Percentiles rank a stretch among this genome's conserved stretches.
phyloP scores from a whole-genome alignment of 2,797 vertebrate genomes.

The Enoplosus armatus region DNA sequence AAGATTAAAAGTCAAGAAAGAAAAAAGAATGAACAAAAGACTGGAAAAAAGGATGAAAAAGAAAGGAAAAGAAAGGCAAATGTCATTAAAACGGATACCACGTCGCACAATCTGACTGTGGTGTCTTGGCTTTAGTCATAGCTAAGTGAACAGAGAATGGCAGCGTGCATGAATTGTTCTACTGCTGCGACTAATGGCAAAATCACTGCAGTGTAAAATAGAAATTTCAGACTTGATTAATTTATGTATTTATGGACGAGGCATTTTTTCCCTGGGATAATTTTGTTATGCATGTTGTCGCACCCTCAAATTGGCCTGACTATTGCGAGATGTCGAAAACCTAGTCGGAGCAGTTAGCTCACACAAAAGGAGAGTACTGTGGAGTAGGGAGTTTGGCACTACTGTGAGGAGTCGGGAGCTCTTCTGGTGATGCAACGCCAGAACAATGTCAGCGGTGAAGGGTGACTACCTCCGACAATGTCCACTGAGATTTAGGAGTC shows the following conservation, averaged over 20 bases:
- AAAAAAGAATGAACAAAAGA: slow-evolving; percentile 30
- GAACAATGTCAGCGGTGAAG: slow-evolving; percentile 75
- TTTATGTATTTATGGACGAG: slow-evolving; percentile 87
- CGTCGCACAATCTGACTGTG: slow-evolving; percentile 67
- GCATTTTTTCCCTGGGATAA: slow-evolving; percentile 75
- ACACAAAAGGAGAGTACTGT: slow-evolving; percentile 49
- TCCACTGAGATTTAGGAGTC: slow-evolving; percentile 72
- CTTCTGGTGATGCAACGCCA: slow-evolving; percentile 63
- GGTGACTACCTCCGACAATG: slow-evolving; percentile 78
- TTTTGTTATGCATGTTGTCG: slow-evolving; percentile 78
- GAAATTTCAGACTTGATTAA: slow-evolving; percentile 89
- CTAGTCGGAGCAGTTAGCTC: slow-evolving; percentile 50
- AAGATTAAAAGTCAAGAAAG: slow-evolving; percentile 6
- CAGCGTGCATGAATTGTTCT: slow-evolving; percentile 83
- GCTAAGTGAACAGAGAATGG: slow-evolving; percentile 84
- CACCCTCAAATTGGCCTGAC: slow-evolving; percentile 76
- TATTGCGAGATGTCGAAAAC: slow-evolving; percentile 62
- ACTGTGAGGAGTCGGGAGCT: slow-evolving; percentile 49
- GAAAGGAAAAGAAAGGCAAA: slow-evolving; percentile 58
- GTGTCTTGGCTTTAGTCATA: slow-evolving; percentile 84
- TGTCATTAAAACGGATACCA: slow-evolving; percentile 81
- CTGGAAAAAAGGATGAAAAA: slow-evolving; percentile 32
- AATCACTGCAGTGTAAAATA: slow-evolving; percentile 89
- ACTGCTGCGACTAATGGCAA: slow-evolving; percentile 85
- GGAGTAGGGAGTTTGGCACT: slow-evolving; percentile 59